Percentiles rank a stretch among this genome's conserved stretches.
Evolutionary conservation across 2,888 invertebrate genomes (phyloP).

Genomic region (Scelioninae gen. 1): DNA sequence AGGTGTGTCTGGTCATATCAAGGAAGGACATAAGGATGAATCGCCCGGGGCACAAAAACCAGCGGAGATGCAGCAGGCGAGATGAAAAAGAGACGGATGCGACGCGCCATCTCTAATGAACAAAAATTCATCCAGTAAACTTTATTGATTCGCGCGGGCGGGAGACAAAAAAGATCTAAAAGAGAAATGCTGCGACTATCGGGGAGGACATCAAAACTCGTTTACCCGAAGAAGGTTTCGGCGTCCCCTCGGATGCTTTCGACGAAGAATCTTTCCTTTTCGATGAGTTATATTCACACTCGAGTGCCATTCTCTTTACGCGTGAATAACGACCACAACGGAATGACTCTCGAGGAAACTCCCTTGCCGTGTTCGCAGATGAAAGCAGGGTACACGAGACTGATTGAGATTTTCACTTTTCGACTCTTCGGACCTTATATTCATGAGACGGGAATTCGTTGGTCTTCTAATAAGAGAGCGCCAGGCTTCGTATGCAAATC

Average conservation of each 20-base stretch:
- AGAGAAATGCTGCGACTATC: slow-evolving; percentile 51
- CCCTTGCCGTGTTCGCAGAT: slow-evolving; percentile 44
- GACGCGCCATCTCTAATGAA: slow-evolving; percentile 40
- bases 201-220: slow-evolving; percentile 72
- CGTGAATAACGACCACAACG: slow-evolving; percentile 65
- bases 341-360: slow-evolving; percentile 51
- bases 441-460: slow-evolving; percentile 62
- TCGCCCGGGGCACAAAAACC: slow-evolving; percentile 56
- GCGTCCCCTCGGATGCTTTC: slow-evolving; percentile 70
- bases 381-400: slow-evolving; percentile 56
- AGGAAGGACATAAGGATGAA: slow-evolving; percentile 68
- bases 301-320: slow-evolving; percentile 66
- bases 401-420: slow-evolving; percentile 71
- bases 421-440: slow-evolving; percentile 49
- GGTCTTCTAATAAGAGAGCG: slow-evolving; percentile 49
- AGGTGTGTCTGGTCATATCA: slow-evolving; percentile 67
- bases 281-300: slow-evolving; percentile 70
- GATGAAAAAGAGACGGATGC: slow-evolving; percentile 28
- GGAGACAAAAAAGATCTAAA: slow-evolving; percentile 17
- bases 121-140: slow-evolving; percentile 43
- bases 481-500: slow-evolving; percentile 51
- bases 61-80: slow-evolving; percentile 13
- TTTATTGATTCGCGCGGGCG: slow-evolving; percentile 55
- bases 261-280: slow-evolving; percentile 64
- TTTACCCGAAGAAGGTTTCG: slow-evolving; percentile 60